Percentiles rank a stretch among this genome's conserved stretches.
phyloP scores from a whole-genome alignment of 2,113 vertebrate species.

The Pelusios castaneus region DNA sequence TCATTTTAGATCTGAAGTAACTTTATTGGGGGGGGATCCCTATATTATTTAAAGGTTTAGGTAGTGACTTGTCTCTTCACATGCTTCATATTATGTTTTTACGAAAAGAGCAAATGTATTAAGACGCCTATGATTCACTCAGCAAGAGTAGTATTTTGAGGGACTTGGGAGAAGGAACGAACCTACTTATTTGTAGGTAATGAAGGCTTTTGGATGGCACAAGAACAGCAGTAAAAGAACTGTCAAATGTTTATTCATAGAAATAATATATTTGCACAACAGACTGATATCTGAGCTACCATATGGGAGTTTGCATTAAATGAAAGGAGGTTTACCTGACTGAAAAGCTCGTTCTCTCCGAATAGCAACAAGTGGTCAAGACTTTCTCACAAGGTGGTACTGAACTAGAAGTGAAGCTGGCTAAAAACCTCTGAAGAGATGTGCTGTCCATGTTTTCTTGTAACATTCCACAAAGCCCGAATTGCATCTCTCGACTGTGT shows the following conservation, averaged over 20 bases:
- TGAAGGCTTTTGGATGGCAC: not conserved
- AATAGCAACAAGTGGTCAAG: not conserved
- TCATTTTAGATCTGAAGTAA: too few relatives aligned
- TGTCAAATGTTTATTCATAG: not conserved
- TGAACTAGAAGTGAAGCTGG: not conserved
- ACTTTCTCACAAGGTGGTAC: not conserved
- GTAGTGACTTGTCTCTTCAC: too few relatives aligned
- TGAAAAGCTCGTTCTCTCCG: not conserved
- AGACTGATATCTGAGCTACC: not conserved
- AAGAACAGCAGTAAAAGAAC: not conserved
- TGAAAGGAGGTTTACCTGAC: rapidly evolving
- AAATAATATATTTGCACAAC: not conserved
- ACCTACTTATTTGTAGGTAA: not conserved
- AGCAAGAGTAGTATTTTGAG: too few relatives aligned
- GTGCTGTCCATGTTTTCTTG: rapidly evolving
- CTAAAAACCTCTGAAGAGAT: slow-evolving; percentile 1
- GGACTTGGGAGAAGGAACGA: not conserved
- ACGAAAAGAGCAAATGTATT: too few relatives aligned
- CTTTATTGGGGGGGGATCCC: too few relatives aligned
- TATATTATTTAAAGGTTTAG: too few relatives aligned
- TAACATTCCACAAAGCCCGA: not conserved
- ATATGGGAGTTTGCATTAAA: not conserved
- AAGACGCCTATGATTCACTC: too few relatives aligned
- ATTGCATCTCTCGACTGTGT: not conserved
- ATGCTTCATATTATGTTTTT: too few relatives aligned